Evolutionary conservation across 2,113 vertebrate genomes (phyloP).

Genomic region (Thymallus thymallus): DNA sequence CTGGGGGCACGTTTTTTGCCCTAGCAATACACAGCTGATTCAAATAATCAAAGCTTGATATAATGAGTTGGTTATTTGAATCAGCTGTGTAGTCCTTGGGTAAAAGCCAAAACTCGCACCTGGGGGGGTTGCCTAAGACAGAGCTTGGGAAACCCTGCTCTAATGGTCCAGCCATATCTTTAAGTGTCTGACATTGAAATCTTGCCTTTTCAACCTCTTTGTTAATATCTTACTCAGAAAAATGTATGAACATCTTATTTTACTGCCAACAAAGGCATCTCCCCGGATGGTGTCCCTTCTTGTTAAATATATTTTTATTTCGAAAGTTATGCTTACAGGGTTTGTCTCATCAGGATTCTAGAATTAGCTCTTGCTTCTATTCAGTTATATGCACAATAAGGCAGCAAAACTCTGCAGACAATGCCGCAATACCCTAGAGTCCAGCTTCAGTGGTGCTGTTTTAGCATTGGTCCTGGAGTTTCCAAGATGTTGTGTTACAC

Average conservation of each 20-base stretch:
- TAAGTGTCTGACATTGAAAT: slow-evolving; percentile 24
- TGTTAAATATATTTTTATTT: slow-evolving; percentile 1
- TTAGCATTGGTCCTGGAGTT: no score
- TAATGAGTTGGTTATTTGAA: no score
- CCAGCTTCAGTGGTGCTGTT: background rate
- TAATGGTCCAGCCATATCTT: slow-evolving; percentile 5
- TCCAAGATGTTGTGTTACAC: no score
- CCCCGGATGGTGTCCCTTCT: slow-evolving; percentile 23
- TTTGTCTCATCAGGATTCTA: background rate
- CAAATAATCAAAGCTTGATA: no score
- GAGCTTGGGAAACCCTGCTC: background rate
- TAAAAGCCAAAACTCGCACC: no score
- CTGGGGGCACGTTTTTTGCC: no score
- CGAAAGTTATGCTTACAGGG: background rate
- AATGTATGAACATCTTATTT: slow-evolving; percentile 19
- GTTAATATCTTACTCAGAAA: slow-evolving; percentile 12
- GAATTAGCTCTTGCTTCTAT: slow-evolving; percentile 10
- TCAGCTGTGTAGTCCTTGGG: no score
- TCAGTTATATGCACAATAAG: slow-evolving; percentile 14
- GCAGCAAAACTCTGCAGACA: no score
- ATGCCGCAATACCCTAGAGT: background rate
- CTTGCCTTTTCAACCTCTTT: slow-evolving; percentile 31
- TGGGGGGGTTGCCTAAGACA: no score
- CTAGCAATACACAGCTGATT: no score
- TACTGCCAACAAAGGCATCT: slow-evolving; percentile 27